Evolutionary conservation across 2,113 vertebrate genomes (phyloP).

Genomic region (Corythaixoides concolor): DNA sequence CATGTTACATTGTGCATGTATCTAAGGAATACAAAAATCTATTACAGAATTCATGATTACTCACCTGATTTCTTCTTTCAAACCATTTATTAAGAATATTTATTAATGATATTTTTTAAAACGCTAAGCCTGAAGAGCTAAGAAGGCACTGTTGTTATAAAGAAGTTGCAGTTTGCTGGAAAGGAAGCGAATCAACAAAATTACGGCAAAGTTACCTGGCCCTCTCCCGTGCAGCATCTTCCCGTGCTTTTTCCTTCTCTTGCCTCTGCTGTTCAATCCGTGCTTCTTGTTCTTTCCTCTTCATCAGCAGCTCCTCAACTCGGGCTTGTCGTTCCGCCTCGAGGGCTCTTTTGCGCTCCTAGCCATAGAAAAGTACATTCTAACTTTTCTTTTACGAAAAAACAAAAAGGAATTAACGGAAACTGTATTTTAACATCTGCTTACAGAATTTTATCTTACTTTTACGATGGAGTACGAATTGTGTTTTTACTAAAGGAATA

Average conservation of each 20-base stretch:
- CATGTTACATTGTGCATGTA: not conserved
- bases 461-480: not conserved
- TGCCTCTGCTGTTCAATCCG: constrained; percentile 95
- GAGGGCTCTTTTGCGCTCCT: constrained; percentile 94
- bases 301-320: constrained; percentile 90
- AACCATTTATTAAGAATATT: not conserved
- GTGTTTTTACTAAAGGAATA: not conserved
- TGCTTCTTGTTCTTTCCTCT: constrained; percentile 92
- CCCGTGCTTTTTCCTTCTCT: constrained; percentile 93
- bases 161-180: not conserved
- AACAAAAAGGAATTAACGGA: no score
- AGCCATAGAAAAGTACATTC: not conserved
- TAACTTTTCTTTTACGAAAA: not conserved
- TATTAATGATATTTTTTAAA: not conserved
- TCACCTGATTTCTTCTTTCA: not conserved
- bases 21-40: not conserved
- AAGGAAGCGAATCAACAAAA: not conserved
- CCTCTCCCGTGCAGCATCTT: constrained; percentile 93
- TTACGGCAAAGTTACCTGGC: constrained; percentile 79
- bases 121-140: not conserved
- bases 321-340: constrained; percentile 96
- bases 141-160: not conserved
- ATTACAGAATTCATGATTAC: not conserved
- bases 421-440: not conserved
- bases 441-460: not conserved